phyloP scores from a whole-genome alignment of 2,797 vertebrate genomes.

The Cephalopachus bancanus region DNA sequence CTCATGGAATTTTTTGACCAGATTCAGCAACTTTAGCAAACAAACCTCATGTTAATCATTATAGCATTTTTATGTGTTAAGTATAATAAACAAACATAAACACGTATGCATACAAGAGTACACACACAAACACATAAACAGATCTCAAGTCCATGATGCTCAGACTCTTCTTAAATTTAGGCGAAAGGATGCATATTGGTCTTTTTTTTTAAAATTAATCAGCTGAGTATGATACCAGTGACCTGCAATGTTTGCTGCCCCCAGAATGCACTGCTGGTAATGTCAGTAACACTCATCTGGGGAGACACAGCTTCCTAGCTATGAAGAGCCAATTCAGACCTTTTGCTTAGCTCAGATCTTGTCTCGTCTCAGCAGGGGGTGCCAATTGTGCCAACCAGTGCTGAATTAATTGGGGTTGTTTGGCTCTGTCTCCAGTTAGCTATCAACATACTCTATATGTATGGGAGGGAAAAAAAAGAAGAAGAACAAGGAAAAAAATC shows the following conservation, averaged over 20 bases:
- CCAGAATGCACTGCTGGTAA: slow-evolving; percentile 64
- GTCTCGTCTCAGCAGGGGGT: slow-evolving; percentile 78
- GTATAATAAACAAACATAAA: background rate
- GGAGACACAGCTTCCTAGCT: slow-evolving; percentile 51
- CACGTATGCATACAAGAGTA: fast-evolving
- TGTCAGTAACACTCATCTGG: background rate
- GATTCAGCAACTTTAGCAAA: slow-evolving; percentile 67
- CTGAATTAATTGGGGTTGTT: slow-evolving; percentile 83
- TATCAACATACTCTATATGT: slow-evolving; percentile 41
- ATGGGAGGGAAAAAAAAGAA: background rate
- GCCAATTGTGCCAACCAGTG: slow-evolving; percentile 73
- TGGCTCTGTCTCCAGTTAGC: slow-evolving; percentile 71
- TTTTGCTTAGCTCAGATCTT: slow-evolving; percentile 79
- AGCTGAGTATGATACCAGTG: background rate
- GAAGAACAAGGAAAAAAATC: slow-evolving; percentile 57
- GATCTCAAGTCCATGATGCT: background rate
- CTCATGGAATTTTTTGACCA: slow-evolving; percentile 51
- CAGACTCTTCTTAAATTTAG: slow-evolving; percentile 25
- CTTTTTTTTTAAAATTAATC: background rate
- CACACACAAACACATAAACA: background rate
- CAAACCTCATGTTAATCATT: background rate
- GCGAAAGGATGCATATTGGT: background rate
- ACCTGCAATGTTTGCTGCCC: slow-evolving; percentile 52
- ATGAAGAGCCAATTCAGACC: slow-evolving; percentile 75
- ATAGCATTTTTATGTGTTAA: no score